phyloP scores from a whole-genome alignment of 2,888 invertebrate species.

The Callimorpha dominula region DNA sequence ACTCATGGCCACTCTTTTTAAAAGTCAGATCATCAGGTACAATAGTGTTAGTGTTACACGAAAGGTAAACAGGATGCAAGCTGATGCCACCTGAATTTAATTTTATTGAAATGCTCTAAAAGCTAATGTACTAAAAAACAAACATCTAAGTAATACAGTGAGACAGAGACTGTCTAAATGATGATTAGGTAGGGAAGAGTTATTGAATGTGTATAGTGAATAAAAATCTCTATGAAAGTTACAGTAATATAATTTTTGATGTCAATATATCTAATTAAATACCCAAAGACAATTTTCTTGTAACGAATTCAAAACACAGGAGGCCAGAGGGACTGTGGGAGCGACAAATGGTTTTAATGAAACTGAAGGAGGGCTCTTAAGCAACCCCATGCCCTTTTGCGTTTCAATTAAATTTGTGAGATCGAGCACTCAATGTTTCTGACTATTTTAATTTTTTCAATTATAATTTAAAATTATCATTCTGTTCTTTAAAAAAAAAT shows the following conservation, averaged over 20 bases:
- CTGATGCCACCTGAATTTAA: too few relatives aligned
- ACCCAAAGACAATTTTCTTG: constrained; percentile 28
- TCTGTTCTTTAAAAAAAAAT: neutral
- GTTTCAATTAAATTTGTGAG: constrained; percentile 61
- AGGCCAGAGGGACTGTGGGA: constrained; percentile 45
- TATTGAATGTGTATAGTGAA: too few relatives aligned
- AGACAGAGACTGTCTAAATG: too few relatives aligned
- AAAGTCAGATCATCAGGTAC: too few relatives aligned
- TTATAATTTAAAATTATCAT: neutral
- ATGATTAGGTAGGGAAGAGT: too few relatives aligned
- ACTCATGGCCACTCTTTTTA: too few relatives aligned
- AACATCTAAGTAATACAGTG: too few relatives aligned
- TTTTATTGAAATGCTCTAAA: too few relatives aligned
- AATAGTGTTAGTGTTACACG: too few relatives aligned
- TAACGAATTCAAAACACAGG: constrained; percentile 49
- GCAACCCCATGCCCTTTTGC: constrained; percentile 54
- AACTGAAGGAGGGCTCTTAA: constrained; percentile 54
- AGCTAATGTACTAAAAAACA: too few relatives aligned
- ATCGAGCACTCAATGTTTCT: constrained; percentile 40
- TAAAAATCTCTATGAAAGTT: neutral
- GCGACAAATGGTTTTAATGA: constrained; percentile 63
- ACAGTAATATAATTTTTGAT: constrained; percentile 25
- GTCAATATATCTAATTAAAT: constrained; percentile 39
- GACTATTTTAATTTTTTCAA: constrained; percentile 12
- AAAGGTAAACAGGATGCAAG: too few relatives aligned